Percentiles rank a stretch among this genome's conserved stretches.
Evolutionary conservation across 2,888 invertebrate species (phyloP).

Genomic region (Cetonia aurata): DNA sequence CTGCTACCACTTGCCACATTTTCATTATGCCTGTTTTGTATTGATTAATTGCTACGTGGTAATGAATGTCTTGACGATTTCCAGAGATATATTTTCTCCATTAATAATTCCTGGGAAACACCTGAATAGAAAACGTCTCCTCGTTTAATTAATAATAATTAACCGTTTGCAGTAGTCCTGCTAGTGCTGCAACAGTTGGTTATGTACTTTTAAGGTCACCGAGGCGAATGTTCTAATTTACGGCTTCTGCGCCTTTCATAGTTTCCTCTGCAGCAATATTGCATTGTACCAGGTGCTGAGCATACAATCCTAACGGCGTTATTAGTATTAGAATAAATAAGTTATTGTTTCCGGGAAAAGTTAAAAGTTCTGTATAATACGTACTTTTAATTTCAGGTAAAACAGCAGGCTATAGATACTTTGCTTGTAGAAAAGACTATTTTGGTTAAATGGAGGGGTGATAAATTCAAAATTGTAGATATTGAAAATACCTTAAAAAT

Average conservation of each 20-base stretch:
- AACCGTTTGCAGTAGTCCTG: constrained; percentile 3
- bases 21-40: constrained; percentile 1
- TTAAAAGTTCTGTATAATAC: no score
- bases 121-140: constrained; percentile 31
- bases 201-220: constrained; percentile 8
- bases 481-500: no score
- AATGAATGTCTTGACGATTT: constrained; percentile 18
- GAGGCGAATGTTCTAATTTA: constrained; percentile 13
- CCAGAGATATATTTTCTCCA: constrained; percentile 11
- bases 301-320: no score
- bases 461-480: no score
- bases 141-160: constrained; percentile 34
- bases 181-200: background rate
- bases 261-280: background rate
- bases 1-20: background rate
- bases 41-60: constrained; percentile 3
- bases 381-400: no score
- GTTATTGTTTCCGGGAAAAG: no score
- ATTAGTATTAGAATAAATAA: no score
- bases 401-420: no score
- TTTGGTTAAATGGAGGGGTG: no score
- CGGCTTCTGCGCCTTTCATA: background rate
- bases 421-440: no score
- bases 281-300: no score
- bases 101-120: constrained; percentile 29